Evolutionary conservation across 2,797 vertebrate species (phyloP), one percentile per base, ranked within the genome.

Genomic region (Anomalospiza imberbis): DNA sequence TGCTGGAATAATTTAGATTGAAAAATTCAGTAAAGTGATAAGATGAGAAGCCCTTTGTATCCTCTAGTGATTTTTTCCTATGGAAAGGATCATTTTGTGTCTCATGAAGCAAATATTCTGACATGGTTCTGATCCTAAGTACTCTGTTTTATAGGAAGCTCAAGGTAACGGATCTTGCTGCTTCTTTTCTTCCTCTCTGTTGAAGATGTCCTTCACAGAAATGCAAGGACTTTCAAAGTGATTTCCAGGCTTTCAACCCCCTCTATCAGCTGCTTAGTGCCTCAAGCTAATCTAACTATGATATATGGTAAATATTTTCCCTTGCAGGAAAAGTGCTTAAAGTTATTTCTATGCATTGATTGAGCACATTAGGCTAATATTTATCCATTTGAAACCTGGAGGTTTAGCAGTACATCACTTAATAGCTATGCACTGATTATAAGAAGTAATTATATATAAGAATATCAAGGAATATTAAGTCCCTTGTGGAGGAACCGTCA

Each of bases 241-340:
- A 95, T 97, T 97, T 95, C 94, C 81, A 91, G 94, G 75, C 95
- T 97, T 96, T 96, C 95, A 96, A 19, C 97, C 94, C 83, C 81
- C 68, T 97, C 96, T 96, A 85, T 98, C 97, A 97, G 88, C 86
- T 81, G 77, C 87, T 91, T 95, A 84, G 77, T 42, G 84, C 95
- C 93, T 91, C 73, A 91, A 96, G 97, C 96, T 96, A 95, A 95
- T 97, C 92, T 97, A 97, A 95, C 95, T 94, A 91, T 98, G 97
- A 98, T 98, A 96, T 97, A 97, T 96, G 95, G 97, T 97, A 97
- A 97, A 97, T 98, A 97, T 97, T 97, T 97, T 97, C 97, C 90
- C 96, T 98, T 95, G 92, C 93, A 96, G 94, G 94, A 86, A 94
- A 97, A 97, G 97, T 96, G 94, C 97, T 97, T 93, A 93, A 93